Conservation (phyloP, 2,797 vertebrate species). For the Gymnocypris eckloni region DNA sequence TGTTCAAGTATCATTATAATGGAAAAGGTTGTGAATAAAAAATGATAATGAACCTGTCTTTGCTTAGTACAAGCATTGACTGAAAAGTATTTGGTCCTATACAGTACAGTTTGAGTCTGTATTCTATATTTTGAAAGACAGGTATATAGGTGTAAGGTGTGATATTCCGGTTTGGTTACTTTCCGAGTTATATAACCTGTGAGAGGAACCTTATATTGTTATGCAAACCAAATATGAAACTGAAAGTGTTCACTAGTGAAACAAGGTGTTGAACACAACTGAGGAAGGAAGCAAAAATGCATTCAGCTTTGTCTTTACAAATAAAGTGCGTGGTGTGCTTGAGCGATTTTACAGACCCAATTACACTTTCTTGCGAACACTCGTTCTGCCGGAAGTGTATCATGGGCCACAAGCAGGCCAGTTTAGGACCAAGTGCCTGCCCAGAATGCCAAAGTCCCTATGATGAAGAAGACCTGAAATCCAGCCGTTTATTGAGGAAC, state of each 20-base stretch:
- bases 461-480: neutral
- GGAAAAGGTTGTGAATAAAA: neutral
- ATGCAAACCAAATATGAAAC: neutral
- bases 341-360: conserved; percentile 48
- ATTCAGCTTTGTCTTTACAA: conserved; percentile 29
- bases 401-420: conserved; percentile 17
- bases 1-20: neutral
- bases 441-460: conserved; percentile 50
- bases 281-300: conserved; percentile 29
- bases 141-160: too few relatives aligned
- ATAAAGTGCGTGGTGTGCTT: conserved; percentile 53
- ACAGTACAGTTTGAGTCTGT: neutral
- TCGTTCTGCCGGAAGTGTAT: conserved; percentile 54
- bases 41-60: neutral
- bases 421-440: conserved; percentile 7
- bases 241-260: neutral
- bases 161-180: neutral
- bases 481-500: conserved; percentile 51
- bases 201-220: neutral
- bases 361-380: conserved; percentile 51
- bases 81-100: neutral
- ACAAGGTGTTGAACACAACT: neutral
- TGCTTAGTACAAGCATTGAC: neutral
- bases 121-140: neutral
- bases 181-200: neutral